A percentile compares a stretch with the other conserved stretches of the same genome.
These are phyloP conservation scores for Furcifer pardalis DNA, from an alignment of 2,797 vertebrate species.

Conservation along the genomic window DNA sequence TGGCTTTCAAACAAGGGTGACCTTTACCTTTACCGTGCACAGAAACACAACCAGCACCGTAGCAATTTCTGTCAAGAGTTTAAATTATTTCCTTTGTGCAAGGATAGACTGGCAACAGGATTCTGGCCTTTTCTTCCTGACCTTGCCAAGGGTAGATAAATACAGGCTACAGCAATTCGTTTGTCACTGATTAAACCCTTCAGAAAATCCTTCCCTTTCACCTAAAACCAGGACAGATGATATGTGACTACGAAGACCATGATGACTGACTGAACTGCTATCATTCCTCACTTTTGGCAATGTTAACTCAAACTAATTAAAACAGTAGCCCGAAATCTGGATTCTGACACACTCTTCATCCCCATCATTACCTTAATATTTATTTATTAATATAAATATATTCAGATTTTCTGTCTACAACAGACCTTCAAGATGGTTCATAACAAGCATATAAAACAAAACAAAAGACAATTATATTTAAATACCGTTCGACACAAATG, in stretches of 20 bases:
- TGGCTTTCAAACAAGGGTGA: no score
- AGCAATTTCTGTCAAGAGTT: neutral
- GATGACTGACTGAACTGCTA: neutral
- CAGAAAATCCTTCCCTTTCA: neutral
- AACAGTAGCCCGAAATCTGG: neutral
- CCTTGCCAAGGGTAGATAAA: neutral
- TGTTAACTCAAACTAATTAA: no score
- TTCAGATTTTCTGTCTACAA: neutral
- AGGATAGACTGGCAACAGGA: neutral
- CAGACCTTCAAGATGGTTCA: neutral
- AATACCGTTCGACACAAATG: neutral
- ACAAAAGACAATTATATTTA: neutral
- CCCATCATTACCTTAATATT: neutral
- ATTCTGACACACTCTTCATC: neutral
- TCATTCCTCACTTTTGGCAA: neutral
- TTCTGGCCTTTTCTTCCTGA: no score
- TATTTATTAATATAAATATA: neutral
- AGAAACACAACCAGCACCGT: neutral
- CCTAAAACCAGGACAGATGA: neutral
- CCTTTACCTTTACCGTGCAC: no score
- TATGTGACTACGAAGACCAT: neutral
- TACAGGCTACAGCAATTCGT: neutral
- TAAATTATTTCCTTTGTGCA: no score
- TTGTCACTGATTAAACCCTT: neutral
- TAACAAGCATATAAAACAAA: neutral